Base-by-base conservation (phyloP, 2,113 vertebrate species). In the Excalfactoria chinensis region DNA sequence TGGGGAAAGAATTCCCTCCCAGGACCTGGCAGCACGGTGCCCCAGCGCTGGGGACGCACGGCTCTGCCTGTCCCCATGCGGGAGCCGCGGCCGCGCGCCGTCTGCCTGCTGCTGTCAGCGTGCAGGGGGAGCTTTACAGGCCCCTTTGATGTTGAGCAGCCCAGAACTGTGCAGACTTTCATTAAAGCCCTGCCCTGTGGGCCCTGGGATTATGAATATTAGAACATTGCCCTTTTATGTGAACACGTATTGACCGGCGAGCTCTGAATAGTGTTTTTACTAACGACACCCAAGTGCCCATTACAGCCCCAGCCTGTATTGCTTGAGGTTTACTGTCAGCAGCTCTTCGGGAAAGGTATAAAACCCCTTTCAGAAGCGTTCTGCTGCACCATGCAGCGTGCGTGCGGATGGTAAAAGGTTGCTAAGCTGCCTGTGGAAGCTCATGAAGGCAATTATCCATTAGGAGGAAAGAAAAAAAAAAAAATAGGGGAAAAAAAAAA, bases 301-400 rank as follows among this genome's bases (percentile, higher is more conserved):
- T 95, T 96, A 91, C 85, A 79, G 91, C 93, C 90, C 92, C 87
- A 68, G 95, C 94, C 95, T 78, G 85, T 63, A 84, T 85, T 90
- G 93, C 95, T 90, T 80, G 93, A 95, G 93, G 97, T 97, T 97
- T 96, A 92, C 93, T 96, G 95, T 96, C 96, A 95, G 97, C 93
- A 90, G 95, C 97, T 97, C 96, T 92, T 97, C 76, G 74, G 86
- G 93, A 97, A 86, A 96, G 96, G 96, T 93, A 96, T 96, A 96
- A 96, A 97, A 95, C 93, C 93, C 89, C 96, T 96, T 93, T 93
- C 96, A 97, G 94, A 85, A 77, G 20, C 40, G 55, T 78, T 90
- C 73, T 60, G 93, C 92, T 12, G 70, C 95, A 84, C 75, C 18
- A 5, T 14, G 82, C 90, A 3, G 88, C 62, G 91, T 59, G 87